phyloP scores from a whole-genome alignment of 2,888 invertebrate species.

The Dyspetes luteomarginatus region DNA sequence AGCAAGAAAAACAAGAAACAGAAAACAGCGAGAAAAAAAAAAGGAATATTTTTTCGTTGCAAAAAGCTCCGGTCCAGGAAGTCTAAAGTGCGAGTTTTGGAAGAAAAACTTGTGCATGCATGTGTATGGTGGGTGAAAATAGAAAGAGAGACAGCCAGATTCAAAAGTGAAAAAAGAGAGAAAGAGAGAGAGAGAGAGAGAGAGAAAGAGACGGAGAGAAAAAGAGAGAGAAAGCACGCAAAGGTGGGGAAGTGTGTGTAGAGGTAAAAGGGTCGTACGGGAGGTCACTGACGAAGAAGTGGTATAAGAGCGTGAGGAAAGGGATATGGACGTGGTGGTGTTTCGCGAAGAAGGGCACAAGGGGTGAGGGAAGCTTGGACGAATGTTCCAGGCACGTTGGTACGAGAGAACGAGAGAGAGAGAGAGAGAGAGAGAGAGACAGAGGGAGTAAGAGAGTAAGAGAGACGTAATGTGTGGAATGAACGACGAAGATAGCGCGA shows the following conservation, averaged over 20 bases:
- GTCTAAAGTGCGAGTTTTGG: slow-evolving; percentile 12
- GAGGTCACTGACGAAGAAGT: slow-evolving; percentile 80
- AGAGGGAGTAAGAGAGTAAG: no score
- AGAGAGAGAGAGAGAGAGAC: slow-evolving; percentile 61
- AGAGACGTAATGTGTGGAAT: slow-evolving; percentile 33
- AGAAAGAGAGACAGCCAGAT: not conserved
- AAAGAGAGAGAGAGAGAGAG: slow-evolving; percentile 8
- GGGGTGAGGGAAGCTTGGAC: slow-evolving; percentile 26
- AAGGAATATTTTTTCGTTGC: not conserved
- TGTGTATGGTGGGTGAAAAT: not conserved
- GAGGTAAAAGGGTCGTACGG: slow-evolving; percentile 79
- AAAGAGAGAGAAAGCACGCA: slow-evolving; percentile 46
- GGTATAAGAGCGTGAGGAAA: slow-evolving; percentile 75
- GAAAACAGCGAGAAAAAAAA: slow-evolving; percentile 6
- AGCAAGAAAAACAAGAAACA: slow-evolving; percentile 4
- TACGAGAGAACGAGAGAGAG: slow-evolving; percentile 50
- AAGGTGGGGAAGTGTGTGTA: slow-evolving; percentile 70
- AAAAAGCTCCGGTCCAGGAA: slow-evolving; percentile 29
- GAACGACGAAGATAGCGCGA: slow-evolving; percentile 63
- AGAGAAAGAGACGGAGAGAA: not conserved
- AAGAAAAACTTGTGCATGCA: slow-evolving; percentile 4
- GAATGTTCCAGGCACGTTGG: slow-evolving; percentile 42
- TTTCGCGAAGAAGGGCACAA: slow-evolving; percentile 38
- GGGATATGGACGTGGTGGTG: slow-evolving; percentile 58
- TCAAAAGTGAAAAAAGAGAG: not conserved